Evolutionary conservation across 2,113 vertebrate genomes (phyloP).

Genomic region (Rhinoptilus africanus): DNA sequence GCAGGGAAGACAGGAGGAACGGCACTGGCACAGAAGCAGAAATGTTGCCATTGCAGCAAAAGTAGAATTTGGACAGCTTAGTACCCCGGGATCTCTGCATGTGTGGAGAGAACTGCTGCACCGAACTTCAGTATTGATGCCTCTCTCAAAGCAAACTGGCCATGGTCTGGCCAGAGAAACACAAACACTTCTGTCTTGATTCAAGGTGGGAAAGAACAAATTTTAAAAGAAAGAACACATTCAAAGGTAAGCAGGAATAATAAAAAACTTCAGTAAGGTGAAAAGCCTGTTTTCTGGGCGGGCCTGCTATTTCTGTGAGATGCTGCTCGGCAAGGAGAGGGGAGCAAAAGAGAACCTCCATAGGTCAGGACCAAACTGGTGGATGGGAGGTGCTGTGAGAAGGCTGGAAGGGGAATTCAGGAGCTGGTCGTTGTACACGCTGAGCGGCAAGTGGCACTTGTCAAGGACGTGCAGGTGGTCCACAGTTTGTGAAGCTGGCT

Average conservation of each 20-base stretch:
- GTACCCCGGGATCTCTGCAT: background rate
- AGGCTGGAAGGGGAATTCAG: background rate
- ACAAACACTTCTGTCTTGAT: background rate
- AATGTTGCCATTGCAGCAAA: background rate
- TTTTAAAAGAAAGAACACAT: background rate
- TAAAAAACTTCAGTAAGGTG: fast-evolving
- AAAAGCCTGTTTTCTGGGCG: background rate
- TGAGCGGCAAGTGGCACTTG: background rate
- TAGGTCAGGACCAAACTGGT: background rate
- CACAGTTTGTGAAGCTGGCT: background rate
- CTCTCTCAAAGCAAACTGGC: background rate
- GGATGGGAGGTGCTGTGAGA: fast-evolving
- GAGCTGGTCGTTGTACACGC: background rate
- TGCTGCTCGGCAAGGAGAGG: background rate
- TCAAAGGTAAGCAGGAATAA: background rate
- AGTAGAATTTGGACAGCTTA: background rate
- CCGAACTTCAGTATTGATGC: background rate
- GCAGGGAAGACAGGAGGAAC: background rate
- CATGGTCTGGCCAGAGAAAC: background rate
- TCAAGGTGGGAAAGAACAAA: background rate
- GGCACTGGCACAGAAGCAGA: background rate
- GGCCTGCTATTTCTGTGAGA: background rate
- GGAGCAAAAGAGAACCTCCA: background rate
- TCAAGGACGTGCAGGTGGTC: background rate
- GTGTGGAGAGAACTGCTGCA: background rate